A percentile compares a stretch with the other conserved stretches of the same genome.
These are phyloP conservation scores for Temnothorax ravouxi DNA, from an alignment of 2,888 invertebrate species.

Conservation along the genomic window DNA sequence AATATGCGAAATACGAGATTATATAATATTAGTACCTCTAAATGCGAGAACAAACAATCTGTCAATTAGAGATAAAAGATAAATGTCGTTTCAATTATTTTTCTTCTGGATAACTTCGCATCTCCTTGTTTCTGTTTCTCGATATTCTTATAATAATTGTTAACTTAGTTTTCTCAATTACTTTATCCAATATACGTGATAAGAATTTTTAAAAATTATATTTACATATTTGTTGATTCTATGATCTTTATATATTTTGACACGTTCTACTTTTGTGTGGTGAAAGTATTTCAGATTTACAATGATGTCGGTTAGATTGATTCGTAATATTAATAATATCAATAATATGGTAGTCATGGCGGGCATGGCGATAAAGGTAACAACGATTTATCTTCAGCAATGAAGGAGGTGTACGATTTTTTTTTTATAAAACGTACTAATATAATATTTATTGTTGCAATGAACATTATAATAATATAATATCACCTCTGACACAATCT, in stretches of 20 bases:
- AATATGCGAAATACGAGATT: background rate
- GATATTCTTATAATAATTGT: background rate
- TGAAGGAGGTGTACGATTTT: constrained; percentile 69
- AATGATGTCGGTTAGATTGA: background rate
- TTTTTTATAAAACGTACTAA: constrained; percentile 86
- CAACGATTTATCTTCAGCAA: constrained; percentile 41
- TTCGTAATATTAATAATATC: background rate
- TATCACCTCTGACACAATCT: constrained; percentile 87
- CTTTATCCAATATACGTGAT: background rate
- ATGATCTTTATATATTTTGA: constrained; percentile 1
- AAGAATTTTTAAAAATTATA: background rate
- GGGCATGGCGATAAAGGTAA: background rate
- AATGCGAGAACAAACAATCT: background rate
- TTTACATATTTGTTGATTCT: background rate
- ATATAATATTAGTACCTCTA: background rate
- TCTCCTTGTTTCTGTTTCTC: background rate
- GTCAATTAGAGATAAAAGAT: background rate
- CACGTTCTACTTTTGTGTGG: background rate
- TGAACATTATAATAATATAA: constrained; percentile 86
- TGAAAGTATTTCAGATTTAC: background rate
- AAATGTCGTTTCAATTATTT: constrained; percentile 8
- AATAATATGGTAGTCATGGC: background rate
- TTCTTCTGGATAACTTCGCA: background rate
- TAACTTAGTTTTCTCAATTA: background rate
- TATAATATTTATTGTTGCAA: constrained; percentile 86